phyloP scores from a whole-genome alignment of 2,113 vertebrate genomes.

The Cephalopterus ornatus region DNA sequence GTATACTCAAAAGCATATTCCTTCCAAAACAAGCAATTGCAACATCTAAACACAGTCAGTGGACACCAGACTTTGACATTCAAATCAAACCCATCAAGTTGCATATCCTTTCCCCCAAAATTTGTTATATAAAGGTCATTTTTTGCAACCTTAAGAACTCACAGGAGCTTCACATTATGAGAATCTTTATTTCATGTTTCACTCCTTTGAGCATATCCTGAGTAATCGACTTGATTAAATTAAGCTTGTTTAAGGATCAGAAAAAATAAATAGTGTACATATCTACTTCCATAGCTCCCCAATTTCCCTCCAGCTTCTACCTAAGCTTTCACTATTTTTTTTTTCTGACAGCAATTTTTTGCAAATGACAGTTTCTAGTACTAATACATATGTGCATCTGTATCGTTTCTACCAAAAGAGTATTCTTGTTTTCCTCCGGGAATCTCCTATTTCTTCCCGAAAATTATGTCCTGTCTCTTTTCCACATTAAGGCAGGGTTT shows the following conservation, averaged over 20 bases:
- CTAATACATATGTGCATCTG: background rate
- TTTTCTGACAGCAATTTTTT: background rate
- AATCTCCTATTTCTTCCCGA: background rate
- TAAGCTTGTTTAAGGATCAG: background rate
- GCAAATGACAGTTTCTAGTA: background rate
- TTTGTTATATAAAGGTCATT: constrained; percentile 16
- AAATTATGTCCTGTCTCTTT: background rate
- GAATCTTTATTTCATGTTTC: background rate
- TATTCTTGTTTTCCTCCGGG: background rate
- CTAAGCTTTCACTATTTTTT: background rate
- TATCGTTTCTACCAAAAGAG: background rate
- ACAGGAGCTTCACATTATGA: background rate
- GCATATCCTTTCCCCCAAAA: background rate
- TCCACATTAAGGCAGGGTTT: background rate
- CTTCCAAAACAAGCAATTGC: constrained; percentile 73
- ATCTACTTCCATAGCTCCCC: background rate
- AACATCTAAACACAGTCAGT: constrained; percentile 56
- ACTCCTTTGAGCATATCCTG: background rate
- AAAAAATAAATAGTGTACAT: background rate
- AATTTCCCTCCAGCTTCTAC: background rate
- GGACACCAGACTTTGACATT: constrained; percentile 66
- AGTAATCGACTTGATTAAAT: background rate
- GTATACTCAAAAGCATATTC: background rate
- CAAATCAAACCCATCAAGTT: background rate
- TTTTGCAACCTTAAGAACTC: background rate